Evolutionary conservation across 1,140 invertebrate species (phyloP).

Genomic region (Eumaeus atala): DNA sequence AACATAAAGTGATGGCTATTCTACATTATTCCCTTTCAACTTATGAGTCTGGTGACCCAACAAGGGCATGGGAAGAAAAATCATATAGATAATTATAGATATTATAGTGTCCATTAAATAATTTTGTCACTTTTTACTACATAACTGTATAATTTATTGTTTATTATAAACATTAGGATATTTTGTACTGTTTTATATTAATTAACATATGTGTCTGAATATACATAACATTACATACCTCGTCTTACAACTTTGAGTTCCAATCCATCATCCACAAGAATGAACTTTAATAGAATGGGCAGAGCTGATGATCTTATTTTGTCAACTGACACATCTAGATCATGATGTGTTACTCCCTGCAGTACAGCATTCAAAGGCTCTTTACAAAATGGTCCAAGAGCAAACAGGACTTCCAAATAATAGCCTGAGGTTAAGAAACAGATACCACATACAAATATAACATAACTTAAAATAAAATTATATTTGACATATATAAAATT

Average conservation of each 20-base stretch:
- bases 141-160: no score
- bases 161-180: no score
- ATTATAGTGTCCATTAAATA: no score
- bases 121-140: no score
- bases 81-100: no score
- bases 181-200: no score
- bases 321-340: conserved; percentile 88
- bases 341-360: conserved; percentile 92
- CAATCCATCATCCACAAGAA: conserved; percentile 91
- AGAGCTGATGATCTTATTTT: conserved; percentile 86
- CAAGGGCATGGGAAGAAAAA: no score
- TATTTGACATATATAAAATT: conserved; percentile 12
- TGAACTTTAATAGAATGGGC: conserved; percentile 88
- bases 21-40: no score
- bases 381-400: conserved; percentile 96
- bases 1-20: no score
- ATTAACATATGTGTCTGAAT: conserved; percentile 6
- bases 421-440: conserved; percentile 77
- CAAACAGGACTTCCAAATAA: conserved; percentile 92
- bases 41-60: neutral
- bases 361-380: conserved; percentile 87
- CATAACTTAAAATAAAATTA: conserved; percentile 7
- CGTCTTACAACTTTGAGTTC: conserved; percentile 89
- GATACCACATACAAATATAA: conserved; percentile 10
- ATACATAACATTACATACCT: conserved; percentile 71